Conservation (phyloP, 1,140 invertebrate genomes). For the Meloidogyne exigua region DNA sequence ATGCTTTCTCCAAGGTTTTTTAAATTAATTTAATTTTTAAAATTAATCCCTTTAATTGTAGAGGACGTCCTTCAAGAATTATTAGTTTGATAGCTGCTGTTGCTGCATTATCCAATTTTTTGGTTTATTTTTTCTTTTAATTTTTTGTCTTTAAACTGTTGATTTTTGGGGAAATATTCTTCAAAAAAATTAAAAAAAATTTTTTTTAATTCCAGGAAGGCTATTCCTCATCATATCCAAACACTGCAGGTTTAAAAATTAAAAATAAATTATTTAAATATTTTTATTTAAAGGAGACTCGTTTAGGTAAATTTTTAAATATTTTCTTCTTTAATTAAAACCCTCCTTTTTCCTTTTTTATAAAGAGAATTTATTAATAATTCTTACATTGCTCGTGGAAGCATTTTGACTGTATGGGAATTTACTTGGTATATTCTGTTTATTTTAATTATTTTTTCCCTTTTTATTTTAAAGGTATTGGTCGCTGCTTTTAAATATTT, state of each 20-base stretch:
- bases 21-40: too few species aligned
- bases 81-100: constrained; percentile 21
- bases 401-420: constrained; percentile 17
- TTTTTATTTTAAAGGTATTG: constrained; percentile 22
- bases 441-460: neutral
- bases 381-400: constrained; percentile 46
- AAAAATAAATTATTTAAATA: neutral
- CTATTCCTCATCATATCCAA: constrained; percentile 54
- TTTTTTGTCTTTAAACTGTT: neutral
- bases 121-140: neutral
- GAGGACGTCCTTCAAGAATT: constrained; percentile 20
- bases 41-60: neutral
- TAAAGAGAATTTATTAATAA: constrained; percentile 52
- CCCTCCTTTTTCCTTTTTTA: too few species aligned
- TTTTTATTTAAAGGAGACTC: constrained; percentile 12
- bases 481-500: constrained; percentile 52
- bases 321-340: neutral
- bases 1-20: neutral
- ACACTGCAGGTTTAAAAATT: constrained; percentile 42
- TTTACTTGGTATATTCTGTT: constrained; percentile 46
- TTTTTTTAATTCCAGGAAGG: constrained; percentile 50
- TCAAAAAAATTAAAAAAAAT: neutral
- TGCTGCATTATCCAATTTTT: constrained; percentile 13
- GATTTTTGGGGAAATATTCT: too few species aligned
- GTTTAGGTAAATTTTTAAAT: constrained; percentile 7